These are phyloP conservation scores for Hoplodrina blanda DNA, from an alignment of 2,888 invertebrate genomes.

Conservation along the genomic window DNA sequence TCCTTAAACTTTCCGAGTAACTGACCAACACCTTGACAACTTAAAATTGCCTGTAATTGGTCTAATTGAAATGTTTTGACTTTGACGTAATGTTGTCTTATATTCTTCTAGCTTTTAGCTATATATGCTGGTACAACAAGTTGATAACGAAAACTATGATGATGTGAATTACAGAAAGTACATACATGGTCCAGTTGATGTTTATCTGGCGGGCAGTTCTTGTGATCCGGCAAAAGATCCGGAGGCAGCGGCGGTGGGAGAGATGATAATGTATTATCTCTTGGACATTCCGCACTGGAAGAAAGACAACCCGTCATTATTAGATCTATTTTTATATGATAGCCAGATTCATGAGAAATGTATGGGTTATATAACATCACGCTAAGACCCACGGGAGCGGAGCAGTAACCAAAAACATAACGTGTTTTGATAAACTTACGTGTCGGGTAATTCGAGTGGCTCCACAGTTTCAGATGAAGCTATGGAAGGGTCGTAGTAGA, in stretches of 20 bases:
- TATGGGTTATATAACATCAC: too few relatives aligned
- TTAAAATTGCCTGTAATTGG: too few relatives aligned
- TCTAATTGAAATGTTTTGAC: too few relatives aligned
- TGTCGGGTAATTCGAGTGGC: conserved; percentile 75
- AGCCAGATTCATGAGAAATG: too few relatives aligned
- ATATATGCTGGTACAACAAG: too few relatives aligned
- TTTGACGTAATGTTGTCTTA: too few relatives aligned
- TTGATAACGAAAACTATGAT: not conserved
- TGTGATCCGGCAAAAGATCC: conserved; percentile 94
- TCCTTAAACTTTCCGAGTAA: too few relatives aligned
- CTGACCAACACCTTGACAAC: too few relatives aligned
- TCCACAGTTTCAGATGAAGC: conserved; percentile 69
- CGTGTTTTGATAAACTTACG: conserved; percentile 12
- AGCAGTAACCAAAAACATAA: too few relatives aligned
- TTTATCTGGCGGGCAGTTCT: conserved; percentile 95
- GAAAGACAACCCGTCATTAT: not conserved
- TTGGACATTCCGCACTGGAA: conserved; percentile 80
- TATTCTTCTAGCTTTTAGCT: too few relatives aligned
- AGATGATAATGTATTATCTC: conserved; percentile 87
- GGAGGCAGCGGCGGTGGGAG: conserved; percentile 92
- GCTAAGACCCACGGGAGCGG: too few relatives aligned
- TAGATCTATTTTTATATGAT: too few relatives aligned
- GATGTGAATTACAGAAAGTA: not conserved
- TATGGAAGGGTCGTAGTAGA: conserved; percentile 94
- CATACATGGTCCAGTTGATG: conserved; percentile 98